phyloP scores from a whole-genome alignment of 2,797 vertebrate genomes.

The Acomys russatus region DNA sequence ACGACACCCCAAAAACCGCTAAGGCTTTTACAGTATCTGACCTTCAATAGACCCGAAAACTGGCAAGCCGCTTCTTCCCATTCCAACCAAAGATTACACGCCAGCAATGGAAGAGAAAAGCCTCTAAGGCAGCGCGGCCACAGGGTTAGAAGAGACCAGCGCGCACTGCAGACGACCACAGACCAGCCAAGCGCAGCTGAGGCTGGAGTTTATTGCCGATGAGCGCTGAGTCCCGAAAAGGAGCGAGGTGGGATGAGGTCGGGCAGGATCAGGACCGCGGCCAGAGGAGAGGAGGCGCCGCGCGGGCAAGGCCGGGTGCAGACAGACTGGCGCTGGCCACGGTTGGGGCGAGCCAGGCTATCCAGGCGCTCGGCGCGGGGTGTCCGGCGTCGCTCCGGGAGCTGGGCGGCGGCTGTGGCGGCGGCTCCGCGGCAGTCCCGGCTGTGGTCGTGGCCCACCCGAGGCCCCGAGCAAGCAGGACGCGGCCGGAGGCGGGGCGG shows the following conservation, averaged over 20 bases:
- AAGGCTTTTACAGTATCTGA: constrained; percentile 57
- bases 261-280: neutral
- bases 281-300: neutral
- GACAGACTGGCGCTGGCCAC: neutral
- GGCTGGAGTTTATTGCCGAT: constrained; percentile 75
- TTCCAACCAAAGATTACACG: neutral
- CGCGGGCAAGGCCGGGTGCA: neutral
- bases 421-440: constrained; percentile 26
- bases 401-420: constrained; percentile 39
- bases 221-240: neutral
- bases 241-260: neutral
- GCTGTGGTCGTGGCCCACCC: constrained; percentile 58
- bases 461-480: constrained; percentile 67
- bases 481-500: constrained; percentile 36
- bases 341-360: neutral
- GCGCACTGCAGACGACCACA: constrained; percentile 32
- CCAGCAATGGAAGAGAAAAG: neutral
- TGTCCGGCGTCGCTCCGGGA: constrained; percentile 10
- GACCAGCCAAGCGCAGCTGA: constrained; percentile 1
- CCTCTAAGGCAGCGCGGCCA: neutral
- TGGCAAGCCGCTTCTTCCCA: neutral
- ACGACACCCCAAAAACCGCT: neutral
- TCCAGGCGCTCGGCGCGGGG: constrained; percentile 41
- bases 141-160: neutral
- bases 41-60: constrained; percentile 36